Evolutionary conservation across 2,888 invertebrate genomes (phyloP).

Genomic region (Aporophyla nigra): DNA sequence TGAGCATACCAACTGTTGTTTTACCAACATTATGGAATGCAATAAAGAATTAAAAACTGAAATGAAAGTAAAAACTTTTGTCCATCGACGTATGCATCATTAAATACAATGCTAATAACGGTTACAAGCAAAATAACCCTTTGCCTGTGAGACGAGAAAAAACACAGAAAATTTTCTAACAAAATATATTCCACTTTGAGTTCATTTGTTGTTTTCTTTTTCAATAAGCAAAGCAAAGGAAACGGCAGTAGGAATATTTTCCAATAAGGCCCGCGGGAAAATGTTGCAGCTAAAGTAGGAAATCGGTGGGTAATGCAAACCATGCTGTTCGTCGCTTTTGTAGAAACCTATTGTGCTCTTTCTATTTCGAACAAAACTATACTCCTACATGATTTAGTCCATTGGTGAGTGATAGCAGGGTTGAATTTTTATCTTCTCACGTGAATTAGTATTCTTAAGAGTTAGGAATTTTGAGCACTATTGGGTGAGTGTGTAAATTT

Average conservation of each 20-base stretch:
- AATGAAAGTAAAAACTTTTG: too few species aligned
- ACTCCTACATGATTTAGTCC: background rate
- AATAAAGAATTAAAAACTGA: too few species aligned
- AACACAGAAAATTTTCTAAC: slow-evolving; percentile 14
- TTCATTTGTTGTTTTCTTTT: slow-evolving; percentile 67
- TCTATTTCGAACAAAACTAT: background rate
- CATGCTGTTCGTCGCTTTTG: background rate
- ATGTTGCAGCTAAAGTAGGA: slow-evolving; percentile 68
- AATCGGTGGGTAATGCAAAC: background rate
- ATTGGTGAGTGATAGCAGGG: background rate
- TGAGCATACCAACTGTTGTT: too few species aligned
- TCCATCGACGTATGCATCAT: background rate
- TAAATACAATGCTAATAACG: background rate
- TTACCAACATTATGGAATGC: too few species aligned
- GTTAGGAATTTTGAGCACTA: too few species aligned
- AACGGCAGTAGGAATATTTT: slow-evolving; percentile 79
- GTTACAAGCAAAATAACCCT: slow-evolving; percentile 2
- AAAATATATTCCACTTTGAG: slow-evolving; percentile 46
- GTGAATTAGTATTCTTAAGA: background rate
- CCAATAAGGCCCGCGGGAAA: slow-evolving; percentile 81
- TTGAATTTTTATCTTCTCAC: background rate
- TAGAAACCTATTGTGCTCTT: background rate
- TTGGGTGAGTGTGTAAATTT: background rate
- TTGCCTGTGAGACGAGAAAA: slow-evolving; percentile 1
- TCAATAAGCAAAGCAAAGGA: slow-evolving; percentile 81